Base-by-base conservation (phyloP, 2,113 vertebrate species). In the Brienomyrus longianalis region DNA sequence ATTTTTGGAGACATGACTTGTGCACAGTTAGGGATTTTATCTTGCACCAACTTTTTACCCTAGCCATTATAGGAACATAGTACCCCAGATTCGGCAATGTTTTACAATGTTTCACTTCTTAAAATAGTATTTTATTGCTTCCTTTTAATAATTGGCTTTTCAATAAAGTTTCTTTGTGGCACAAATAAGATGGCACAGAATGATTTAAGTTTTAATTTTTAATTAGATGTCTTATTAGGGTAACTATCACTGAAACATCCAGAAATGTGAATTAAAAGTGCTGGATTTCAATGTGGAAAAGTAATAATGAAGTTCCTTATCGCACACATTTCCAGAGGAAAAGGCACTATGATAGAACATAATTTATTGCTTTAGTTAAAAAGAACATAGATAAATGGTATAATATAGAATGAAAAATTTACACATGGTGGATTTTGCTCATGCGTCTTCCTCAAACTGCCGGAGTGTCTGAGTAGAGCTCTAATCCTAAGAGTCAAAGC, bases 201-300 rank as follows among this genome's bases (percentile, higher is more conserved):
- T 86, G 43, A 51, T 86, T 86, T 50, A 86, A 50, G 45, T 86
- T 86, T 86, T 51, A n/a, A 87, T 43, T 87, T 87, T 87, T 52
- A 54, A 87, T 87, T 87, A 87, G 86, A 54, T 86, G 48, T 51
- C 83, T 51, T 86, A 50, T 86, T 86, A 50, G 19, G 19, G 21
- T 86, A 50, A 50, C n/a, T 48, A 51, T 86, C n/a, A 50, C 83
- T 51, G 45, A n/a, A 51, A 50, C n/a, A 86, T 86, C 83, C 48
- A 51, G 51, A 87, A 54, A 87, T 19, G 27, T 43, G 27, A 87
- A 87, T 87, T 87, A 56, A 56, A 87, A 87, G n/a, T 35, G 23
- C 86, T 23, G 52, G 50, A 54, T 35, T 35, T 35, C 0, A 19
- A 87, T 19, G 27, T 87, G 48, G 59, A 87, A 54, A 31, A 0